Evolutionary conservation across 2,113 vertebrate genomes (phyloP).

Genomic region (Pungitius pungitius): DNA sequence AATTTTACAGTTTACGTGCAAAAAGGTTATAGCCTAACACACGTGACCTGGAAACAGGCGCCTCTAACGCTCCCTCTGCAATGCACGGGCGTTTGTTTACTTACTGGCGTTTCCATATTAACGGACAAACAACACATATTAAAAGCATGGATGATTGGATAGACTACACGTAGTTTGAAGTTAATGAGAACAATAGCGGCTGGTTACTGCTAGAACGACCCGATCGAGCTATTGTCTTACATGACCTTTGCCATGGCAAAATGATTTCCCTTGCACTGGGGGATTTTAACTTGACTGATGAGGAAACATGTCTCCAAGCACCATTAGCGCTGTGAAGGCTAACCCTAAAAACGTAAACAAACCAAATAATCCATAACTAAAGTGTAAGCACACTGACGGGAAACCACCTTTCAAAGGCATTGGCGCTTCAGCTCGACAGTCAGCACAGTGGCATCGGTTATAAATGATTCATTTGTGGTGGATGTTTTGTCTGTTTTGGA

Average conservation of each 20-base stretch:
- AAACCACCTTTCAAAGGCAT: background rate
- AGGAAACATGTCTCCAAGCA: background rate
- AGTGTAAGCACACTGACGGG: background rate
- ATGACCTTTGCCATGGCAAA: background rate
- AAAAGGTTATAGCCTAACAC: too few relatives aligned
- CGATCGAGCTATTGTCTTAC: background rate
- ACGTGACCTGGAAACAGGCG: constrained; percentile 18
- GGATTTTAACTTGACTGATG: background rate
- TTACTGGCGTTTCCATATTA: background rate
- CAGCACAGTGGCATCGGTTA: background rate
- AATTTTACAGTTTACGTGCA: background rate
- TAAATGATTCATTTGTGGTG: background rate
- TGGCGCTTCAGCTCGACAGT: background rate
- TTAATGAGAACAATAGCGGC: too few relatives aligned
- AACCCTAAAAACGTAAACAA: background rate
- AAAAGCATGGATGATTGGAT: background rate
- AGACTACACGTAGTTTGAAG: background rate
- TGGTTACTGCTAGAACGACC: background rate
- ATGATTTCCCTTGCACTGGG: constrained; percentile 1
- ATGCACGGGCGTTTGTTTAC: background rate
- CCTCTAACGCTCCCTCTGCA: background rate
- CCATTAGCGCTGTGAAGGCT: background rate
- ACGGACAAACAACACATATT: background rate
- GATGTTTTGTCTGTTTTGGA: constrained; percentile 7
- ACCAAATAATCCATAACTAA: background rate